Percentiles rank a stretch among this genome's conserved stretches.
Evolutionary conservation across 2,797 vertebrate genomes (phyloP).

Genomic region (Loris lydekkerianus): DNA sequence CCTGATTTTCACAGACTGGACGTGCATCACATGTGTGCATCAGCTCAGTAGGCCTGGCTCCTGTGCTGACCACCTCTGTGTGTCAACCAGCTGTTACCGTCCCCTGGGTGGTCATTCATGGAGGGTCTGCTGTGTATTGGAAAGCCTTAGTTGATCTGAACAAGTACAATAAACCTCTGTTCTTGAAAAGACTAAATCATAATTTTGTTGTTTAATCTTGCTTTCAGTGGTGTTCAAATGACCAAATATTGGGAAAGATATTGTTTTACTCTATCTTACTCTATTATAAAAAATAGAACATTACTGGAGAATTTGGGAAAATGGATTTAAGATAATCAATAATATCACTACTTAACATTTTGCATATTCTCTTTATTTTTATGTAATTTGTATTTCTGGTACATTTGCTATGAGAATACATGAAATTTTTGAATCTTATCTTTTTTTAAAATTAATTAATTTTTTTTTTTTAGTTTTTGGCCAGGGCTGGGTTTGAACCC

Average conservation of each 20-base stretch:
- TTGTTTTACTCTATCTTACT: conserved; percentile 24
- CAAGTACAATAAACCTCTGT: background rate
- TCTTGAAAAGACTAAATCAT: conserved; percentile 30
- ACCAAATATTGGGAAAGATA: background rate
- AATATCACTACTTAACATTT: conserved; percentile 4
- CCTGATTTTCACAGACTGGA: too few species aligned
- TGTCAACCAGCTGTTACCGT: too few species aligned
- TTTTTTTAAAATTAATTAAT: background rate
- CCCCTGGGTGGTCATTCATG: too few species aligned
- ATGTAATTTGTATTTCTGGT: conserved; percentile 46
- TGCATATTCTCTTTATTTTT: background rate
- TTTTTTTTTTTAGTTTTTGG: too few species aligned
- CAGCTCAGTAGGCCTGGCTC: too few species aligned
- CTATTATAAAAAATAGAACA: conserved; percentile 10
- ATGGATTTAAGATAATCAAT: conserved; percentile 27
- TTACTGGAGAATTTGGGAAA: background rate
- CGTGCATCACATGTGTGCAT: too few species aligned
- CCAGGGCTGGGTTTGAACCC: too few species aligned
- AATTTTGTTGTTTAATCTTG: conserved; percentile 38
- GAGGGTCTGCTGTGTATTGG: background rate
- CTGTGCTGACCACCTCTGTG: too few species aligned
- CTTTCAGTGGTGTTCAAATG: conserved; percentile 24
- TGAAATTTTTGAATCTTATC: background rate
- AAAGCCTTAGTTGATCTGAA: conserved; percentile 22
- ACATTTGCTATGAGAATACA: background rate